Base-by-base conservation (phyloP, 35 echinoderm and acorn worm species). In the Apostichopus parvimensis region DNA sequence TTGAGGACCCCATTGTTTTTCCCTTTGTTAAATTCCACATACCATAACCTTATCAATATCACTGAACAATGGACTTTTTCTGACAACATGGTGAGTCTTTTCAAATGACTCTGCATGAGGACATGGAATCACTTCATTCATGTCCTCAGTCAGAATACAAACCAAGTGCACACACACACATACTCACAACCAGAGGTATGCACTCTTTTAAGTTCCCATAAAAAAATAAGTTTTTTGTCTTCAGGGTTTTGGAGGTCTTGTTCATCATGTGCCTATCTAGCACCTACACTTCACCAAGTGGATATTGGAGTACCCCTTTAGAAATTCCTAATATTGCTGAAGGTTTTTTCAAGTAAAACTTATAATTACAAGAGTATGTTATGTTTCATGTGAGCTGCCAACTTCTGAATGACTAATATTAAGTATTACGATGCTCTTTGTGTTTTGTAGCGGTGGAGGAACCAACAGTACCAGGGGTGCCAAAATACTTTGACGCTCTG, bases 401-500 rank as follows among this genome's bases (percentile, higher is more conserved):
- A 75, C 21, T 21, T 21, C 71, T 17, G 14, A 45, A 45, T 45
- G 34, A 45, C 34, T 45, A 45, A 4, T 45, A 45, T 78, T 78
- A 10, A 45, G 34, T 45, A 45, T 45, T 45, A 4, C 34, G 34
- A 45, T 45, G 34, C 34, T 45, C 5, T n/a, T 55, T 82, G 13
- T 80, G 5, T 82, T 4, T 82, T 14, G 45, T 17, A 82, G 79
- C 8, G 10, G 34, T 18, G 54, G 53, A 56, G 54, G 14, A 55
- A 9, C 25, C 10, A 55, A 45, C 79, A 14, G 64, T 79, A 9
- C 85, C 85, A 25, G 85, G 85, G 23, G 57, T 87, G 15, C 85
- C 85, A 6, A 21, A 71, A 20, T 65, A 68, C 57, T 87, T 87
- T 87, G 85, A 87, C 8, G 64, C 52, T 52, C 57, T 87, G 1